phyloP scores from a whole-genome alignment of 2,888 invertebrate genomes.

The Isoperla grammatica region DNA sequence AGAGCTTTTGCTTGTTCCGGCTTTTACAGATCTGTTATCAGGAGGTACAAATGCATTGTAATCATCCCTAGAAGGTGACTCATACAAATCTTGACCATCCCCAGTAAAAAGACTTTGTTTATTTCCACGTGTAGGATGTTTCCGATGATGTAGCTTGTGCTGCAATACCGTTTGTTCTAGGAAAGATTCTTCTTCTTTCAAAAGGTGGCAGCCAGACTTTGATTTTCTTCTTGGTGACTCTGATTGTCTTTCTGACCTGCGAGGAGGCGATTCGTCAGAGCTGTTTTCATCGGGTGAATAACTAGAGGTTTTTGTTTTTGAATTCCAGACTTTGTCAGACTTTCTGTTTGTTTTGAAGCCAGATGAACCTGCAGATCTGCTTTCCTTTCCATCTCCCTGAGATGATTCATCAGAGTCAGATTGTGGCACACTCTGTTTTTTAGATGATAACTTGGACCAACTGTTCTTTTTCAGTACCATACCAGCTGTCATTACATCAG shows the following conservation, averaged over 20 bases:
- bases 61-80: slow-evolving; percentile 26
- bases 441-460: neutral
- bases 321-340: too few species aligned
- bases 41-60: neutral
- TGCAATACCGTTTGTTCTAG: too few species aligned
- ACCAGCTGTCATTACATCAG: slow-evolving; percentile 37
- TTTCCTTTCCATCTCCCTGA: too few species aligned
- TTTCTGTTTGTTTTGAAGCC: too few species aligned
- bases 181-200: too few species aligned
- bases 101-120: neutral
- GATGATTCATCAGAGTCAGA: slow-evolving; percentile 34
- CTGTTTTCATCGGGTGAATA: too few species aligned
- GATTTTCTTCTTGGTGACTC: slow-evolving; percentile 1
- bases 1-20: neutral
- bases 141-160: too few species aligned
- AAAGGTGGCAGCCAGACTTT: too few species aligned
- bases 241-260: slow-evolving; percentile 11
- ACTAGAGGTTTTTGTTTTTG: too few species aligned
- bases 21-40: neutral
- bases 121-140: too few species aligned
- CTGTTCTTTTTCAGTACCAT: slow-evolving; percentile 36
- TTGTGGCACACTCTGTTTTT: slow-evolving; percentile 24
- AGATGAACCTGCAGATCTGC: too few species aligned
- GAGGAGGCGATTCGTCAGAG: slow-evolving; percentile 28
- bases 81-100: slow-evolving; percentile 25